These are phyloP conservation scores for Tyrophagus putrescentiae DNA, from an alignment of 1,140 invertebrate genomes.

Conservation along the genomic window DNA sequence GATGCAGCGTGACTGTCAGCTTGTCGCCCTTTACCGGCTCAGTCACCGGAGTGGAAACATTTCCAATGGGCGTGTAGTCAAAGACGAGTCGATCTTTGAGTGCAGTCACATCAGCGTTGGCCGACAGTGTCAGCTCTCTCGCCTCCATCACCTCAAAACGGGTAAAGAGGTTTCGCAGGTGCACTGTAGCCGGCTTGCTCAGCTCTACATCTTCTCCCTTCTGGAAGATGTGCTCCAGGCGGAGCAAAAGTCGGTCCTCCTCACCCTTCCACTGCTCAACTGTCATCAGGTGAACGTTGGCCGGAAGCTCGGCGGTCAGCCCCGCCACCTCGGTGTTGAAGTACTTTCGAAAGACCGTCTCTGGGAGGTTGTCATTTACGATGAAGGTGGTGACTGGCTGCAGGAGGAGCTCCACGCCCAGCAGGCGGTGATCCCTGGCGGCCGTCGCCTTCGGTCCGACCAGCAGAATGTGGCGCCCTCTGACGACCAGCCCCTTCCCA, in stretches of 20 bases:
- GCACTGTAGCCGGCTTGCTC: slow-evolving; percentile 40
- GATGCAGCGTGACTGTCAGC: slow-evolving; percentile 36
- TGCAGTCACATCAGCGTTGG: too few species aligned
- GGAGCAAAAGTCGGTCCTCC: slow-evolving; percentile 50
- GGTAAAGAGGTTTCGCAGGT: slow-evolving; percentile 41
- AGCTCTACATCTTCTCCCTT: slow-evolving; percentile 43
- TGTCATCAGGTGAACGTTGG: slow-evolving; percentile 66
- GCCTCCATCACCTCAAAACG: slow-evolving; percentile 41
- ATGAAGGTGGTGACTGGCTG: slow-evolving; percentile 35
- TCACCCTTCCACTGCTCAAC: slow-evolving; percentile 61
- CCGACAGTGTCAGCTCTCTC: slow-evolving; percentile 51
- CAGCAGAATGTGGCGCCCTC: slow-evolving; percentile 49
- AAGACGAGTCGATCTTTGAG: too few species aligned
- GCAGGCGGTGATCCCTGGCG: slow-evolving; percentile 33
- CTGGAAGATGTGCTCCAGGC: slow-evolving; percentile 76
- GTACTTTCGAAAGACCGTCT: neutral
- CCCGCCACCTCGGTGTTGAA: slow-evolving; percentile 34
- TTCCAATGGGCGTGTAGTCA: too few species aligned
- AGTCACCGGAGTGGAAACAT: neutral
- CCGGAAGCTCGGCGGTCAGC: slow-evolving; percentile 42
- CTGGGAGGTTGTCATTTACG: slow-evolving; percentile 8
- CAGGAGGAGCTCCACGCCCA: slow-evolving; percentile 36
- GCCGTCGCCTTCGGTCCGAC: slow-evolving; percentile 29
- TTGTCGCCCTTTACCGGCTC: too few species aligned
- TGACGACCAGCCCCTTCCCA: slow-evolving; percentile 56